Conservation (phyloP, 2,888 invertebrate genomes). For the Cheilosia vulpina region DNA sequence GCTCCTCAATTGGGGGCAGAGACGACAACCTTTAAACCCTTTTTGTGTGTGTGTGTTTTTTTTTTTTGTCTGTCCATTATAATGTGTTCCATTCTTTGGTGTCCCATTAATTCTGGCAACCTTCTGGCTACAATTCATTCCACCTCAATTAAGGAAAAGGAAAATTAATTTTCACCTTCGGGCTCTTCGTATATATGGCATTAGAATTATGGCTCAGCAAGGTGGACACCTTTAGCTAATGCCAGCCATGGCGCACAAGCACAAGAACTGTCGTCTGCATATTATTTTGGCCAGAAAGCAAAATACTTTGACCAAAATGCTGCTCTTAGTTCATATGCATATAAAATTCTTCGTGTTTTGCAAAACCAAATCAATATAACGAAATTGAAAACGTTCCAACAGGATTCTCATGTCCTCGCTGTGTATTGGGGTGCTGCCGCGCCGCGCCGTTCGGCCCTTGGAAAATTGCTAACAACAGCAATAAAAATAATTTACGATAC, state of each 20-base stretch:
- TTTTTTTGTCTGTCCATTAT: background rate
- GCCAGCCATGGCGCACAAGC: constrained; percentile 1
- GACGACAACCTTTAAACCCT: constrained; percentile 9
- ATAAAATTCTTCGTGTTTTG: constrained; percentile 26
- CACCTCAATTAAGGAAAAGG: constrained; percentile 65
- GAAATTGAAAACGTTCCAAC: constrained; percentile 54
- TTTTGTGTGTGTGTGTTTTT: background rate
- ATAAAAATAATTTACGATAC: constrained; percentile 64
- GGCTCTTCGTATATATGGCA: constrained; percentile 41
- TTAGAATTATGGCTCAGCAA: constrained; percentile 48
- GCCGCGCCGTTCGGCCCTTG: constrained; percentile 6
- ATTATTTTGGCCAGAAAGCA: constrained; percentile 35
- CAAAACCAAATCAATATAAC: constrained; percentile 55
- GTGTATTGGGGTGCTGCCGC: background rate
- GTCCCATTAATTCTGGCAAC: constrained; percentile 44
- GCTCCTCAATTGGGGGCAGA: background rate
- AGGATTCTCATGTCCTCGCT: constrained; percentile 8
- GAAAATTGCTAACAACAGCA: constrained; percentile 60
- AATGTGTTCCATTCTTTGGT: constrained; percentile 21
- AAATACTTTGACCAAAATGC: constrained; percentile 47
- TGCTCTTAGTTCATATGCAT: constrained; percentile 33
- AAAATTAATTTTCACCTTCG: constrained; percentile 62
- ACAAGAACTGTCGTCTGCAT: constrained; percentile 47
- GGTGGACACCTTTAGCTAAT: constrained; percentile 19
- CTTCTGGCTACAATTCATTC: constrained; percentile 62